phyloP scores from a whole-genome alignment of 2,113 vertebrate species.

The Cephalopholis sonnerati region DNA sequence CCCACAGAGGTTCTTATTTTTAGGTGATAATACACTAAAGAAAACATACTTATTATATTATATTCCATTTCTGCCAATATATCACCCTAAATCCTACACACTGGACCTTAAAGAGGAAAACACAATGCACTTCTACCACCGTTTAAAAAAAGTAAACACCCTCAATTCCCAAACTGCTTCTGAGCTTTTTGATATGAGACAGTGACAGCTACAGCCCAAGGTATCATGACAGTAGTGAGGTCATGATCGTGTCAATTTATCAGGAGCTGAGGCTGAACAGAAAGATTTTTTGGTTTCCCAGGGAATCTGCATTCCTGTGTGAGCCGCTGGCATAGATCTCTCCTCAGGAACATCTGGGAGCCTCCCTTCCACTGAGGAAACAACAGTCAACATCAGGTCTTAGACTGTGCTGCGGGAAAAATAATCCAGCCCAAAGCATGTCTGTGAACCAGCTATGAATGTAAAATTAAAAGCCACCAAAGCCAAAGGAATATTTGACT shows the following conservation, averaged over 20 bases:
- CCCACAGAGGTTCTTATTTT: too few species aligned
- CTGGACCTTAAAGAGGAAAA: background rate
- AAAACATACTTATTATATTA: too few species aligned
- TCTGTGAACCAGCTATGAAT: conserved; percentile 37
- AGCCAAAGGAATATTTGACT: conserved; percentile 41
- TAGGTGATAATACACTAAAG: too few species aligned
- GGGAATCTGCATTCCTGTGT: conserved; percentile 81
- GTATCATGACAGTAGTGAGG: conserved; percentile 68
- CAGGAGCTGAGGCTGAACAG: conserved; percentile 74
- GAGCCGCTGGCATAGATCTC: conserved; percentile 80
- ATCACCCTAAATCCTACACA: too few species aligned
- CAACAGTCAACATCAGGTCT: conserved; percentile 71
- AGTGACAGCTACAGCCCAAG: conserved; percentile 43
- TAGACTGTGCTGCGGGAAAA: conserved; percentile 41
- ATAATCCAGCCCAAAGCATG: conserved; percentile 30
- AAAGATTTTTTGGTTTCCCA: conserved; percentile 76
- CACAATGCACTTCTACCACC: background rate
- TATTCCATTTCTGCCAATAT: too few species aligned
- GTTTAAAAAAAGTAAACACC: background rate
- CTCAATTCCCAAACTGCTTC: conserved; percentile 13
- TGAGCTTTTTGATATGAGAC: conserved; percentile 48
- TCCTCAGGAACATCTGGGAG: conserved; percentile 82
- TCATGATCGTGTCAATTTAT: conserved; percentile 73
- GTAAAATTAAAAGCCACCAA: conserved; percentile 49
- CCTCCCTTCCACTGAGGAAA: conserved; percentile 76